Percentiles rank a stretch among this genome's conserved stretches.
These are phyloP conservation scores for Botia kubotai DNA, from an alignment of 2,797 vertebrate species.

Conservation along the genomic window DNA sequence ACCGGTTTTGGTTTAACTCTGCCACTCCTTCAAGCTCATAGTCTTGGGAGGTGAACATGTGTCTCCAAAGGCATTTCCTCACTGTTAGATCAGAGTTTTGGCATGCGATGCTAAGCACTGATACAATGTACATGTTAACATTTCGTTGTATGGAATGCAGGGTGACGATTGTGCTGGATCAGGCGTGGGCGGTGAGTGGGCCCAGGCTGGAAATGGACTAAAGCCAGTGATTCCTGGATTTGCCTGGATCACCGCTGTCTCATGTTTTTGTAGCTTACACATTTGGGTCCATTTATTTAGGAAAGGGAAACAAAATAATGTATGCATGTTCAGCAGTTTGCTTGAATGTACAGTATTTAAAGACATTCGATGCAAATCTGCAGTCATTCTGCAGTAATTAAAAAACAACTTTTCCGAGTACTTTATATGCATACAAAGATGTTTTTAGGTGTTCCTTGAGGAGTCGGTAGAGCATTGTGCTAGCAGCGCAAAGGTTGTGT, in stretches of 20 bases:
- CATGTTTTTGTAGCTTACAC: neutral
- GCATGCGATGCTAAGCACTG: constrained; percentile 2
- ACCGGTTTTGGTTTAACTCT: neutral
- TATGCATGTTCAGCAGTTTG: too few relatives aligned
- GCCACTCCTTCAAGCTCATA: neutral
- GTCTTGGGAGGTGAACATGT: constrained; percentile 46
- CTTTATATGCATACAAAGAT: too few relatives aligned
- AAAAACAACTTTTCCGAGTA: too few relatives aligned
- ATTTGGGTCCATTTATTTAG: too few relatives aligned
- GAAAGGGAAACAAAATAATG: too few relatives aligned
- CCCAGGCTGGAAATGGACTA: neutral
- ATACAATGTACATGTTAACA: constrained; percentile 22
- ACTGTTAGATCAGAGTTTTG: constrained; percentile 20
- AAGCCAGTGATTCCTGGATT: neutral
- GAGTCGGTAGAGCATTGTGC: too few relatives aligned
- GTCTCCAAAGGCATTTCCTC: constrained; percentile 16
- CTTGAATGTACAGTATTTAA: too few relatives aligned
- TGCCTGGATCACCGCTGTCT: neutral
- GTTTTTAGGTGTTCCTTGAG: too few relatives aligned
- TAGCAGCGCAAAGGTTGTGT: too few relatives aligned
- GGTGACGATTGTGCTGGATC: constrained; percentile 12
- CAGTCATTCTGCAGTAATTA: too few relatives aligned
- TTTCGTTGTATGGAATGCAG: constrained; percentile 25
- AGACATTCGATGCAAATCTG: too few relatives aligned
- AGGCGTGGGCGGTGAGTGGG: constrained; percentile 42